Conservation (phyloP, 2,113 vertebrate species). For the Phyllostomus discolor region DNA sequence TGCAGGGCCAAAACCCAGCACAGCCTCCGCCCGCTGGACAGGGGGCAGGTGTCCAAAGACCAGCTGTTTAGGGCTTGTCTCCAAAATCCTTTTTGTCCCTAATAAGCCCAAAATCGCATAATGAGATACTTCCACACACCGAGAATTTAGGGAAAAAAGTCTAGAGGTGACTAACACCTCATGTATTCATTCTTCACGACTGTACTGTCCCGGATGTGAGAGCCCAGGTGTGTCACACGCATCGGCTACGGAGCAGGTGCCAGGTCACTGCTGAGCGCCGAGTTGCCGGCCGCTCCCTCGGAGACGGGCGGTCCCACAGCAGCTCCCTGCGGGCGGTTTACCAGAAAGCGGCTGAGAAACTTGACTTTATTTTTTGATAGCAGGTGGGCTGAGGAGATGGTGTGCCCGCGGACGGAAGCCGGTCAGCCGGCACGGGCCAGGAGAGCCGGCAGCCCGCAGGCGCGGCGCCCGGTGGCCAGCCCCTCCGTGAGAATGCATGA, state of each 20-base stretch:
- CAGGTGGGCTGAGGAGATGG: not conserved
- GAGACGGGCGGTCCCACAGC: not conserved
- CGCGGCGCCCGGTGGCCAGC: not conserved
- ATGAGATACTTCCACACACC: not conserved
- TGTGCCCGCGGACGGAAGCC: not conserved
- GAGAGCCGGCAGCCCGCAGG: not conserved
- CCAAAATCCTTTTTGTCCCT: not conserved
- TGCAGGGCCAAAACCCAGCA: fast-evolving
- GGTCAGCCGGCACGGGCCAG: fast-evolving
- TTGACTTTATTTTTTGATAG: not conserved
- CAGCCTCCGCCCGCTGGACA: fast-evolving
- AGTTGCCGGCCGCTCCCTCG: not conserved
- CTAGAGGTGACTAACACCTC: not conserved
- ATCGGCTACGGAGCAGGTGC: not conserved
- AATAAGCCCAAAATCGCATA: not conserved
- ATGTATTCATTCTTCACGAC: not conserved
- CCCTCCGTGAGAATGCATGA: not conserved
- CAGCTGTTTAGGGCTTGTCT: not conserved
- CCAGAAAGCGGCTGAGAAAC: not conserved
- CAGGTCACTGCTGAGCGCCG: too few relatives aligned
- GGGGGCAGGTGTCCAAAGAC: not conserved
- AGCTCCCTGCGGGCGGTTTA: too few relatives aligned
- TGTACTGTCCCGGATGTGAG: fast-evolving
- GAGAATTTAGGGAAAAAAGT: not conserved
- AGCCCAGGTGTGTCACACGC: not conserved